phyloP scores from a whole-genome alignment of 2,113 vertebrate species.

The Delphinus delphis region DNA sequence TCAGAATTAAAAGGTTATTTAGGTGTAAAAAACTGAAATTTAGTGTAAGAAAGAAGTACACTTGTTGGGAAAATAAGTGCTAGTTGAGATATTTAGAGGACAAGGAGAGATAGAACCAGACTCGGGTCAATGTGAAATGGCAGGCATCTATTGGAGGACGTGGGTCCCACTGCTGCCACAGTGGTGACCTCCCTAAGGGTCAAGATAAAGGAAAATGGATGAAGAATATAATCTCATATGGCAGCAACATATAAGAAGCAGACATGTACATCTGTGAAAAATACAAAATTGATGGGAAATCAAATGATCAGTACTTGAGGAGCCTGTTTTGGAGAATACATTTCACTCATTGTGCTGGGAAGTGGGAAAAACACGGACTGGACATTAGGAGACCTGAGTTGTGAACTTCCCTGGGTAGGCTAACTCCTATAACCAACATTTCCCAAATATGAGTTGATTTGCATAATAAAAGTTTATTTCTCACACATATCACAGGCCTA shows the following conservation, averaged over 20 bases:
- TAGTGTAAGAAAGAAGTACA: neutral
- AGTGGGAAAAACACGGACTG: neutral
- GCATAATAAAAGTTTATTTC: neutral
- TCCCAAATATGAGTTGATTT: neutral
- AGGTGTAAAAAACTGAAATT: neutral
- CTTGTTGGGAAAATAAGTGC: neutral
- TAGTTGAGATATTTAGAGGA: neutral
- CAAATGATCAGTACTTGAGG: neutral
- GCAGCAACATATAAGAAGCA: neutral
- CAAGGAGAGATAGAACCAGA: neutral
- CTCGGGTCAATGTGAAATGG: neutral
- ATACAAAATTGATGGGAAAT: neutral
- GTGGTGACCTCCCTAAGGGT: neutral
- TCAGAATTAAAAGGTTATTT: neutral
- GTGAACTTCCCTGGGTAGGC: neutral
- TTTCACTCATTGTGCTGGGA: neutral
- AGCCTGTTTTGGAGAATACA: neutral
- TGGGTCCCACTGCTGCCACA: too few relatives aligned
- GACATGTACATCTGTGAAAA: neutral
- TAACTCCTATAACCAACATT: neutral
- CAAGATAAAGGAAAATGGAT: neutral
- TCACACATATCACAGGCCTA: neutral
- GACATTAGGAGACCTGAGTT: neutral
- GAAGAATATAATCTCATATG: neutral
- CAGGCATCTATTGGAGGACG: neutral